phyloP scores from a whole-genome alignment of 2,113 vertebrate genomes.

The Chlamydotis undulata region DNA sequence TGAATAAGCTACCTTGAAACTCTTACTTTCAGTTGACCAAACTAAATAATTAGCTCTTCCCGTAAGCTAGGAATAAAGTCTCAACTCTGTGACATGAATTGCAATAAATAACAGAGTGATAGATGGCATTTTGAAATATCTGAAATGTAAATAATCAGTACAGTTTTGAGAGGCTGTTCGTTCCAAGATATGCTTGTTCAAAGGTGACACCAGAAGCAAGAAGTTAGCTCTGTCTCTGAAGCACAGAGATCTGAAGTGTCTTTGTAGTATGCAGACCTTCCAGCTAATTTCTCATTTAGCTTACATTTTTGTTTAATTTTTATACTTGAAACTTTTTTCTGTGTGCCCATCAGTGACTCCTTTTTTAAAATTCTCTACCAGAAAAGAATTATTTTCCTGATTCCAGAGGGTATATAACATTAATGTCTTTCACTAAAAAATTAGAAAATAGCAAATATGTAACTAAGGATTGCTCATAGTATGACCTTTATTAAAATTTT shows the following conservation, averaged over 20 bases:
- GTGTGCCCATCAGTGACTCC: not conserved
- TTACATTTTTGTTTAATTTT: not conserved
- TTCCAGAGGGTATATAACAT: not conserved
- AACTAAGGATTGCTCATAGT: not conserved
- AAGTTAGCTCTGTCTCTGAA: not conserved
- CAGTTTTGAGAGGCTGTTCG: not conserved
- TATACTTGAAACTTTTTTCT: not conserved
- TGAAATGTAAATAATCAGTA: not conserved
- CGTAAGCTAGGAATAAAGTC: not conserved
- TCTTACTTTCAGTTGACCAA: not conserved
- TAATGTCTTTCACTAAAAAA: not conserved
- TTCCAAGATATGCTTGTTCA: not conserved
- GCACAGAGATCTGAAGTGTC: not conserved
- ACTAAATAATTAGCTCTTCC: not conserved
- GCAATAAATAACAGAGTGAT: not conserved
- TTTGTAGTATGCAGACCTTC: not conserved
- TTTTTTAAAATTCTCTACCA: not conserved
- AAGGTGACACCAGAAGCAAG: not conserved
- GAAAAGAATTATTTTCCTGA: not conserved
- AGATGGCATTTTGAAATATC: not conserved
- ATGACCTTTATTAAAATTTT: not conserved
- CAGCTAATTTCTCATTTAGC: not conserved
- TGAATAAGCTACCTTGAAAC: not conserved
- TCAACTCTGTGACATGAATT: not conserved
- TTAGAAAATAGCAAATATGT: not conserved